These are phyloP conservation scores for Ormyrus labotus DNA, from an alignment of 2,888 invertebrate genomes.

Conservation along the genomic window DNA sequence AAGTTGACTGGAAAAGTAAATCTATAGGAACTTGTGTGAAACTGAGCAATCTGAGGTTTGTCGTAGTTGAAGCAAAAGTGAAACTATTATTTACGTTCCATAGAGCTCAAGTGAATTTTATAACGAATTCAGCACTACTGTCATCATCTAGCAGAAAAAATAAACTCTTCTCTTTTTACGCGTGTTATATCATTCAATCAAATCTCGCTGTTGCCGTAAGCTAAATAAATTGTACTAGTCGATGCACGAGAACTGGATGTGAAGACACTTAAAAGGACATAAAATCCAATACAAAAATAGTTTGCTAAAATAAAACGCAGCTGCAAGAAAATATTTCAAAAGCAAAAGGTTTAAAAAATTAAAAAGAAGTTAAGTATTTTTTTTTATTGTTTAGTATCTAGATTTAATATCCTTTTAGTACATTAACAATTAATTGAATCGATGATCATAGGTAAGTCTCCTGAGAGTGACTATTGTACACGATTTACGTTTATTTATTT, in stretches of 20 bases:
- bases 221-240: conserved; percentile 31
- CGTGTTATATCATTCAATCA: conserved; percentile 10
- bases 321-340: not conserved
- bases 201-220: not conserved
- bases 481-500: conserved; percentile 41
- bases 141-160: conserved; percentile 38
- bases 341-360: not conserved
- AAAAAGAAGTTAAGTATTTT: not conserved
- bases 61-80: conserved; percentile 41
- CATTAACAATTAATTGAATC: conserved; percentile 26
- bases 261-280: conserved; percentile 5
- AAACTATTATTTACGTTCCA: conserved; percentile 21
- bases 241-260: conserved; percentile 22
- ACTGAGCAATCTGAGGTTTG: conserved; percentile 33
- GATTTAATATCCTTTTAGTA: conserved; percentile 26
- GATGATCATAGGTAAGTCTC: conserved; percentile 29
- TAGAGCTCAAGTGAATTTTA: conserved; percentile 3
- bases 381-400: not conserved
- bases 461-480: conserved; percentile 53
- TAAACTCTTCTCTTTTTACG: conserved; percentile 31
- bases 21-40: conserved; percentile 55
- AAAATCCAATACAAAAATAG: conserved; percentile 19
- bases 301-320: not conserved
- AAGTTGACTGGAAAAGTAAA: conserved; percentile 45
- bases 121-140: conserved; percentile 23